Evolutionary conservation across 2,113 vertebrate genomes (phyloP).

Genomic region (Chrysemys picta): DNA sequence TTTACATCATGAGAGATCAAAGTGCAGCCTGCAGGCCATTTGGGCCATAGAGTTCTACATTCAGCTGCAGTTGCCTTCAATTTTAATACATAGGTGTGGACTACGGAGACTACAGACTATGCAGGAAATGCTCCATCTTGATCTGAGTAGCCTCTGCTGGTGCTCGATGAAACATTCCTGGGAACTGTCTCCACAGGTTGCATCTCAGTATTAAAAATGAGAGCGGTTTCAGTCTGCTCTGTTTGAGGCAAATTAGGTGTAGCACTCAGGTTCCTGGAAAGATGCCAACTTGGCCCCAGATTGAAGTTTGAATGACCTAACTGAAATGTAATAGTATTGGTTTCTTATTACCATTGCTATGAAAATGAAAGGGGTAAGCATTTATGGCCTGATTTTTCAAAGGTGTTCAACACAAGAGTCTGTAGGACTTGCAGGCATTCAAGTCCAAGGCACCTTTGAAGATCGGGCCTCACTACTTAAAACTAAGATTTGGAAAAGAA

Average conservation of each 20-base stretch:
- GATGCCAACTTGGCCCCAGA: not conserved
- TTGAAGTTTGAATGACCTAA: not conserved
- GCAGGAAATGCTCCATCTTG: not conserved
- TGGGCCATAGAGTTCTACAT: not conserved
- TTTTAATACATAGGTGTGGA: not conserved
- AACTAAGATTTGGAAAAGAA: not conserved
- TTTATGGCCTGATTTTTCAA: not conserved
- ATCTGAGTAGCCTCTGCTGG: not conserved
- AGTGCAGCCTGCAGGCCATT: not conserved
- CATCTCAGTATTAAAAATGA: not conserved
- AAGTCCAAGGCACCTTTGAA: not conserved
- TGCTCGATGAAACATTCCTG: not conserved
- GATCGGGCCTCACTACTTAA: not conserved
- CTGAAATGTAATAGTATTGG: not conserved
- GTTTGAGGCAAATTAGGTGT: not conserved
- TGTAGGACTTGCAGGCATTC: not conserved
- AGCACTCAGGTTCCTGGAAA: not conserved
- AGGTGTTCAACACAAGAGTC: slow-evolving; percentile 8
- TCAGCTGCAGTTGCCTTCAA: not conserved
- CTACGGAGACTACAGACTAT: not conserved
- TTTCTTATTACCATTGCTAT: not conserved
- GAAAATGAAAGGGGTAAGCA: not conserved
- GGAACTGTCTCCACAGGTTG: not conserved
- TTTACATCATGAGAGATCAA: not conserved
- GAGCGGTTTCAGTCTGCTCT: not conserved